A percentile compares a stretch with the other conserved stretches of the same genome.
Conservation (phyloP, 1,140 invertebrate genomes). For the Latrodectus geometricus region DNA sequence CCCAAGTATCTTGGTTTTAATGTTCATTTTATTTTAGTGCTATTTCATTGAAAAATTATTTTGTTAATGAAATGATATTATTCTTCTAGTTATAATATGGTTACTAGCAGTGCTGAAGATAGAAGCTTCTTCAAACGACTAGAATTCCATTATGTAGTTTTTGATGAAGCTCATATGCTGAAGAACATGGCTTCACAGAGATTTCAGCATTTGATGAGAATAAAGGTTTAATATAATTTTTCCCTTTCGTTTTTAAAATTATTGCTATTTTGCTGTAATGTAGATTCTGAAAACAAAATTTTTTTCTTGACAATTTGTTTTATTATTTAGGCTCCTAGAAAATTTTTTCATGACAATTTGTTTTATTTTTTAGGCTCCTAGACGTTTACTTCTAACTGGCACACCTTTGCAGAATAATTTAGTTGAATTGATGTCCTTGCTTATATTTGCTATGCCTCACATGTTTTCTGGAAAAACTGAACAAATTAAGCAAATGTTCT, state of each 20-base stretch:
- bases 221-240: conserved; percentile 75
- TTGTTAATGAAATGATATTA: no score
- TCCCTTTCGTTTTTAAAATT: conserved; percentile 9
- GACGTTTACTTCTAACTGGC: conserved; percentile 87
- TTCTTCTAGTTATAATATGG: conserved; percentile 77
- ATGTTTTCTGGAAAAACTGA: conserved; percentile 90
- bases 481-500: conserved; percentile 88
- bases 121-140: conserved; percentile 90
- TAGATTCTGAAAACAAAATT: no score
- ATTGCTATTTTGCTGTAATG: background rate
- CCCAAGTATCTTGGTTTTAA: no score
- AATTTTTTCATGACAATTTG: conserved; percentile 4
- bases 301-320: conserved; percentile 8
- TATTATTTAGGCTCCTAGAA: conserved; percentile 77
- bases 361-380: conserved; percentile 75
- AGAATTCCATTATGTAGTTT: conserved; percentile 90
- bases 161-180: conserved; percentile 97
- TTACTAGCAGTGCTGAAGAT: conserved; percentile 87
- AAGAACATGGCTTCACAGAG: conserved; percentile 95
- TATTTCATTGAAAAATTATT: no score
- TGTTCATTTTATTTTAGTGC: no score
- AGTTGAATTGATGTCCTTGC: conserved; percentile 92
- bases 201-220: conserved; percentile 87
- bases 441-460: conserved; percentile 96
- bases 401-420: conserved; percentile 97